Evolutionary conservation across 2,797 vertebrate genomes (phyloP).

Genomic region (Rhabdomys pumilio): DNA sequence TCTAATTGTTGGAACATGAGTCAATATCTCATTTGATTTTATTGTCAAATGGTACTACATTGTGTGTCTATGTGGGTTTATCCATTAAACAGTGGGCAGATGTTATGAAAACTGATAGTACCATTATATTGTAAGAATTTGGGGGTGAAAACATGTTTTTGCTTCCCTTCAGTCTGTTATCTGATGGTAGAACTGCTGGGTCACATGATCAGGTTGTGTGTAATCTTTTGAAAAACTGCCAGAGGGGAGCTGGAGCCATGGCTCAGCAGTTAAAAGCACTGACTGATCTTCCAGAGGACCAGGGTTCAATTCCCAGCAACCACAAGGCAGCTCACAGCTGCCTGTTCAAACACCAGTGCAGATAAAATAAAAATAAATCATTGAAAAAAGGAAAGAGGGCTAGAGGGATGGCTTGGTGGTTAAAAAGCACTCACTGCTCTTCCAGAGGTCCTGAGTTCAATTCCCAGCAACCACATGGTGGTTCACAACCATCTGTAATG

Average conservation of each 20-base stretch:
- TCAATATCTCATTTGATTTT: background rate
- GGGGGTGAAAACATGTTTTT: background rate
- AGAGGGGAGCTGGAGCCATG: background rate
- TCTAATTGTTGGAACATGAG: background rate
- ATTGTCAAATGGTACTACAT: background rate
- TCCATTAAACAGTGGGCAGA: background rate
- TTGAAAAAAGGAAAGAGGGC: background rate
- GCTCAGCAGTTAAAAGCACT: background rate
- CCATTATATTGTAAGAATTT: background rate
- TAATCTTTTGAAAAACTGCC: slow-evolving; percentile 38
- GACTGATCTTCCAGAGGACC: background rate
- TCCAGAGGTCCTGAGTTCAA: too few relatives aligned
- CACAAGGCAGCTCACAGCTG: background rate
- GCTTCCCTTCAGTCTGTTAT: background rate
- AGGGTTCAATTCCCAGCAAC: background rate
- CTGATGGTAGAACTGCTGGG: background rate
- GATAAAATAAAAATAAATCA: background rate
- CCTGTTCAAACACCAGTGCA: background rate
- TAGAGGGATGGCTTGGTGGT: background rate
- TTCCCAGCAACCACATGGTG: background rate
- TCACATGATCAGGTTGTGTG: background rate
- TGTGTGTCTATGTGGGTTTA: background rate
- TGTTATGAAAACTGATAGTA: background rate
- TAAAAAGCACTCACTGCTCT: background rate
- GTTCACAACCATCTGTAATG: background rate